These are phyloP conservation scores for Atrina japonica DNA, from an alignment of 2,888 invertebrate species.

Conservation along the genomic window DNA sequence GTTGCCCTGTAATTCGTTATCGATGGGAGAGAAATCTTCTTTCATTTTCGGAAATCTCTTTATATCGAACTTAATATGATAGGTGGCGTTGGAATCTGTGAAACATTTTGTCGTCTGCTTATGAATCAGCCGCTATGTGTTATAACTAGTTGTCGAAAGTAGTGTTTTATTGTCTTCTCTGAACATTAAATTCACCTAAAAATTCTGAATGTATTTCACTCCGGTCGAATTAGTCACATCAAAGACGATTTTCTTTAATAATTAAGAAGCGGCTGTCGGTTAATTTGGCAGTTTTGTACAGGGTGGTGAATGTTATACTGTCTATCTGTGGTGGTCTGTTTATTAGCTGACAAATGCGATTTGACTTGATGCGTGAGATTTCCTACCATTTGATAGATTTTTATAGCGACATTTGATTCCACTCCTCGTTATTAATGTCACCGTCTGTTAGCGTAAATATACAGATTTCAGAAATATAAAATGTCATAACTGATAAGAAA, in stretches of 20 bases:
- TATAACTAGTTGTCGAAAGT: no score
- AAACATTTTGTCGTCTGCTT: no score
- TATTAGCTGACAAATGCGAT: constrained; percentile 33
- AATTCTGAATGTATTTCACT: constrained; percentile 20
- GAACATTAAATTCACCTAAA: constrained; percentile 22
- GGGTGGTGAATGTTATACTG: constrained; percentile 17
- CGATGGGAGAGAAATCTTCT: no score
- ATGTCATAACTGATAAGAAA: constrained; percentile 22
- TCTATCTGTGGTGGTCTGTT: constrained; percentile 25
- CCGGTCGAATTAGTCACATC: constrained; percentile 21
- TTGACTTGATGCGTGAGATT: constrained; percentile 22
- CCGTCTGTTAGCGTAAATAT: constrained; percentile 11
- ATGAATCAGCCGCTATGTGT: no score
- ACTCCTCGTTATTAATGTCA: constrained; percentile 29
- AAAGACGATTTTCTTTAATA: constrained; percentile 20
- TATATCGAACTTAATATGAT: no score
- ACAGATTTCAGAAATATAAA: constrained; percentile 23
- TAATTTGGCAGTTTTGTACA: constrained; percentile 29
- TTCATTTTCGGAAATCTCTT: no score
- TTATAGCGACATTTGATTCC: constrained; percentile 18
- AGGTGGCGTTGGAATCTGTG: no score
- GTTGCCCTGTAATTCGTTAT: no score
- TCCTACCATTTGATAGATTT: constrained; percentile 15
- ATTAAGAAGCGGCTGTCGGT: constrained; percentile 29
- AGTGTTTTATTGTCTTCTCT: background rate